A percentile compares a stretch with the other conserved stretches of the same genome.
These are phyloP conservation scores for Columba livia DNA, from an alignment of 2,113 vertebrate genomes.

Conservation along the genomic window DNA sequence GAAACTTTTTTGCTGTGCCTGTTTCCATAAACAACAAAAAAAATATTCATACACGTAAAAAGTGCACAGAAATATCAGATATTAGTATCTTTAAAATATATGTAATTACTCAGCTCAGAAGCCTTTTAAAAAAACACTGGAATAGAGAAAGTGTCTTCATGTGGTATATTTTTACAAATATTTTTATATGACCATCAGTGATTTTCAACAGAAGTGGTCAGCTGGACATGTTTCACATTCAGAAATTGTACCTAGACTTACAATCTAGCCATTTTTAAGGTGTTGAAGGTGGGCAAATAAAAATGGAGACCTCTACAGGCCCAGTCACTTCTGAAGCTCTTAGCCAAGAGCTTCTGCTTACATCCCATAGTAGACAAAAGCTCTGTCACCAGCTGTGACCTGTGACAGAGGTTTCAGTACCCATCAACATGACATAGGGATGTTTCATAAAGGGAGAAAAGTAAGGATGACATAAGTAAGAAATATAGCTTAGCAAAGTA, in stretches of 20 bases:
- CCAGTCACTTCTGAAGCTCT: neutral
- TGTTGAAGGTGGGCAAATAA: neutral
- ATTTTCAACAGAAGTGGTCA: neutral
- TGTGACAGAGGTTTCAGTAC: neutral
- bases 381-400: neutral
- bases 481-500: conserved; percentile 33
- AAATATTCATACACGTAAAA: neutral
- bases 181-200: neutral
- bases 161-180: neutral
- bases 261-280: neutral
- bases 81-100: neutral
- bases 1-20: neutral
- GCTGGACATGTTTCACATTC: neutral
- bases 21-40: neutral
- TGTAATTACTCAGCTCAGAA: neutral
- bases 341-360: neutral
- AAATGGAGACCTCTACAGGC: neutral
- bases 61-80: neutral
- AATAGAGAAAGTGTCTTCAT: neutral
- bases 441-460: neutral
- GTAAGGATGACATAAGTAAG: conserved; percentile 22
- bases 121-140: neutral
- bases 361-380: neutral
- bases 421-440: neutral
- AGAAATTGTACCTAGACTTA: neutral